Conservation (phyloP, 2,113 vertebrate genomes). For the Haemorhous mexicanus region DNA sequence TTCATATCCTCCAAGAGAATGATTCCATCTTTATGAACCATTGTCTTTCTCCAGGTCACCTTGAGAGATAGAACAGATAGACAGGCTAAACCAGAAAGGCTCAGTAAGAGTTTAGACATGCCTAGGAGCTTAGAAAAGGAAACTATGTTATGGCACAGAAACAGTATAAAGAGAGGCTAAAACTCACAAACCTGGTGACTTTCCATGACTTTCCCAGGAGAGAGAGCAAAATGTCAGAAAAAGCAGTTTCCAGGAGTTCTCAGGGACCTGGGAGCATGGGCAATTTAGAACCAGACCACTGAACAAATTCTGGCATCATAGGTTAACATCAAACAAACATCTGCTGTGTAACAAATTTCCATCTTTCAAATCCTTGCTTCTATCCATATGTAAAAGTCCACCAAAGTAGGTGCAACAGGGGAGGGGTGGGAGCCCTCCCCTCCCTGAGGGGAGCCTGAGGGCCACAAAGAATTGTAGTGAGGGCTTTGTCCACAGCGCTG, state of each 20-base stretch:
- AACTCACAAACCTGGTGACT: background rate
- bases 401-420: background rate
- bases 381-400: background rate
- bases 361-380: background rate
- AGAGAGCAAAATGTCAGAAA: background rate
- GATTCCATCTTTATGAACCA: background rate
- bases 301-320: background rate
- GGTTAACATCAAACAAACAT: background rate
- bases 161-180: background rate
- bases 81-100: background rate
- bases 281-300: background rate
- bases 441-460: too few species aligned
- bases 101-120: background rate
- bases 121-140: background rate
- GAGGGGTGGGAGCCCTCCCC: too few species aligned
- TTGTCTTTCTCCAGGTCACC: background rate
- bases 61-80: background rate
- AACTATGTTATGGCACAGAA: background rate
- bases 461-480: background rate
- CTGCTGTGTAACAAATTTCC: background rate
- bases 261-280: rapidly evolving
- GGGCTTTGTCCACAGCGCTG: background rate
- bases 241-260: rapidly evolving
- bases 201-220: background rate
- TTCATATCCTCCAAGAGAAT: background rate